Evolutionary conservation across 2,888 invertebrate genomes (phyloP).

Genomic region (Coecobrya sp.): DNA sequence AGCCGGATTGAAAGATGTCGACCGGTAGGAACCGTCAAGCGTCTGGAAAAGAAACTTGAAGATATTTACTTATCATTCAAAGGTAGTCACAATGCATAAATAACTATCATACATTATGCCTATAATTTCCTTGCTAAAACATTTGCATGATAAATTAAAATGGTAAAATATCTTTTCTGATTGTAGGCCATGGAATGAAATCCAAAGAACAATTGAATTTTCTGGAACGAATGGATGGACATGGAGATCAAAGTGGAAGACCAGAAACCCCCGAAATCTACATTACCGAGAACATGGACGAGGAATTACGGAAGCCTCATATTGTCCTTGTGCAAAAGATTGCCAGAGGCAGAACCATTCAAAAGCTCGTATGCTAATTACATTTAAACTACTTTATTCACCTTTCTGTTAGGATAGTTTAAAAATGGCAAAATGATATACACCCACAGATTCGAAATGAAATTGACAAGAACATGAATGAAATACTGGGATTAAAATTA

Average conservation of each 20-base stretch:
- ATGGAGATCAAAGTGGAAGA: conserved; percentile 37
- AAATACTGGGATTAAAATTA: conserved; percentile 82
- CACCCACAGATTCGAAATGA: conserved; percentile 84
- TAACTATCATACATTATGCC: too few species aligned
- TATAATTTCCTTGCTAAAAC: too few species aligned
- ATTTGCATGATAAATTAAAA: too few species aligned
- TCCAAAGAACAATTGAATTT: conserved; percentile 47
- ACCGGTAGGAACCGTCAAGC: conserved; percentile 62
- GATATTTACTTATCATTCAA: conserved; percentile 84
- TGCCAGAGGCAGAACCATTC: conserved; percentile 92
- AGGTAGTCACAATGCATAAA: conserved; percentile 49
- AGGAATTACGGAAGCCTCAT: conserved; percentile 77
- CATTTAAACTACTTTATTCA: too few species aligned
- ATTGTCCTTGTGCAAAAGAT: conserved; percentile 90
- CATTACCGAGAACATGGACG: conserved; percentile 79
- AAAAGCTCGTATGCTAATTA: conserved; percentile 89
- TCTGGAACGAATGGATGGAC: not conserved
- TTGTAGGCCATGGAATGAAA: conserved; percentile 55
- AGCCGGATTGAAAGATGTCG: conserved; percentile 72
- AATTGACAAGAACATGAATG: conserved; percentile 83
- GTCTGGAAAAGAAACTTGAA: conserved; percentile 83
- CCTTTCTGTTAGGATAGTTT: too few species aligned
- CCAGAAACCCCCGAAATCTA: conserved; percentile 74
- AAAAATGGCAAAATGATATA: too few species aligned
- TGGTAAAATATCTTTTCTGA: too few species aligned